Evolutionary conservation across 2,113 vertebrate species (phyloP).

Genomic region (Tonatia bakeri): DNA sequence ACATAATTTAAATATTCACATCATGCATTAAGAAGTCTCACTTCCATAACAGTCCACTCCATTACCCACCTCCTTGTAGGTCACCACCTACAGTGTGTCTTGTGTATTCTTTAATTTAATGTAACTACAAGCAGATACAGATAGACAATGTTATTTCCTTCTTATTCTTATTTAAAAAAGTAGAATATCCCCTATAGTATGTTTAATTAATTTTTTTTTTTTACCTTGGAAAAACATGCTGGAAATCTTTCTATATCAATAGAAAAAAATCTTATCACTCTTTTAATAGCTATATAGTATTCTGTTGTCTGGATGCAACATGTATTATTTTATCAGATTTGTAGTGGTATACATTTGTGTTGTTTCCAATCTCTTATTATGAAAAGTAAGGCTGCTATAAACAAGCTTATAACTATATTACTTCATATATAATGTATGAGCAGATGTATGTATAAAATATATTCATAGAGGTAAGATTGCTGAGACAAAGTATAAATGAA

Average conservation of each 20-base stretch:
- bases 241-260: not conserved
- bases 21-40: not conserved
- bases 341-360: not conserved
- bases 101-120: not conserved
- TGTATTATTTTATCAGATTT: not conserved
- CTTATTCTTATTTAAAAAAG: not conserved
- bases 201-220: not conserved
- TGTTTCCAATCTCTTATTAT: not conserved
- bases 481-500: not conserved
- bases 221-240: not conserved
- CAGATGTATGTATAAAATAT: not conserved
- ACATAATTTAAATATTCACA: not conserved
- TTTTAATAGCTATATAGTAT: not conserved
- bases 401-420: not conserved
- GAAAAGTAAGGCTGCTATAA: not conserved
- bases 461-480: not conserved
- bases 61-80: not conserved
- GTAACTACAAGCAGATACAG: not conserved
- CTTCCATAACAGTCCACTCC: fast-evolving
- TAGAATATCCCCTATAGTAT: not conserved
- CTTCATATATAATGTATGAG: not conserved
- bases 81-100: not conserved
- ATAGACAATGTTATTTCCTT: not conserved
- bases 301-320: not conserved
- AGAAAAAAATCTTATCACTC: not conserved